Percentiles rank a stretch among this genome's conserved stretches.
phyloP scores from a whole-genome alignment of 2,113 vertebrate genomes.

The Chloebia gouldiae region DNA sequence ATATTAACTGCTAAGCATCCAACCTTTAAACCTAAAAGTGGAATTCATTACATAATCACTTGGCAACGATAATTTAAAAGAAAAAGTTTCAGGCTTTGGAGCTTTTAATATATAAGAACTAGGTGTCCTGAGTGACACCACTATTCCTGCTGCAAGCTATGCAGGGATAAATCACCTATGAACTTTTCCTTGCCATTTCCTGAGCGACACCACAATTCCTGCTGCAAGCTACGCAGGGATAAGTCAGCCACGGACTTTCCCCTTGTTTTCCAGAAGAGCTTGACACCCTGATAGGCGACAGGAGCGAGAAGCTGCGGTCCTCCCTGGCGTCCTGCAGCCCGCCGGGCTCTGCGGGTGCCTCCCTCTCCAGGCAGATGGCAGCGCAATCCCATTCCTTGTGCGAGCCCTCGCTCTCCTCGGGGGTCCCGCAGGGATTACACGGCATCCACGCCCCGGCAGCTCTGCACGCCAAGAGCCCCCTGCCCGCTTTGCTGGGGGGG shows the following conservation, averaged over 20 bases:
- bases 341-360: conserved; percentile 31
- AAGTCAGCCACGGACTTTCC: background rate
- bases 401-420: conserved; percentile 54
- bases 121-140: background rate
- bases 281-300: conserved; percentile 87
- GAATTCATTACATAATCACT: background rate
- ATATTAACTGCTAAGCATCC: background rate
- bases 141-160: background rate
- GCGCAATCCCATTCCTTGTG: conserved; percentile 17
- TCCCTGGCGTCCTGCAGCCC: conserved; percentile 59
- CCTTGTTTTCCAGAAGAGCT: conserved; percentile 82
- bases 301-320: conserved; percentile 77
- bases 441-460: conserved; percentile 41
- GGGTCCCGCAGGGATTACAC: conserved; percentile 48
- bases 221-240: background rate
- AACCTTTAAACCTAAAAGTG: background rate
- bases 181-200: background rate
- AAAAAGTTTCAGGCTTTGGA: background rate
- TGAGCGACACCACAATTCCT: background rate
- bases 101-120: fast-evolving
- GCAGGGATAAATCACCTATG: too few species aligned
- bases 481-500: conserved; percentile 61
- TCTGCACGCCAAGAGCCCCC: conserved; percentile 57
- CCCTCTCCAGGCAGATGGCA: conserved; percentile 63
- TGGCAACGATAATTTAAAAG: background rate